Evolutionary conservation across 2,797 vertebrate species (phyloP), one percentile per base, ranked within the genome.

Genomic region (Poecilia gillii): DNA sequence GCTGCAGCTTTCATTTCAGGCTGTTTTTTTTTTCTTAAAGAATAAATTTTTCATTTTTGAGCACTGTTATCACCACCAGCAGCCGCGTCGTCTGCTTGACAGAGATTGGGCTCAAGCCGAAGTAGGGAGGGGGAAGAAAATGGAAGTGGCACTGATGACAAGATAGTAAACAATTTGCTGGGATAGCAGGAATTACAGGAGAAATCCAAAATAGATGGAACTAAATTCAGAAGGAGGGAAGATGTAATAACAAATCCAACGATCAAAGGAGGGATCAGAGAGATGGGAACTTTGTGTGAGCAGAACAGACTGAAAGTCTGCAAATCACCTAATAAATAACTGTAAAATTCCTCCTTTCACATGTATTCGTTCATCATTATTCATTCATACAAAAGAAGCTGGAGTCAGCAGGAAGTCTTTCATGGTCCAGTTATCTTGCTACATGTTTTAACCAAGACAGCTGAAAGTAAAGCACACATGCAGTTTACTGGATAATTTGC

Each of bases 111-210:
- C 70, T 55, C 33, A 39, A 28, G 36, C 33, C 31, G 47, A 74
- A 76, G 66, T 36, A 55, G 79, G 25, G 31, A 1, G 31, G 11
- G 66, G 78, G 33, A n/a, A 2, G 31, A 18, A 36, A 28, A 51
- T 73, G 64, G 78, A 53, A 0, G 57, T 74, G 28, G 73, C 62
- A 59, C 57, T 5, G 72, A 87, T 83, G 73, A 83, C 77, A 75
- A 49, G 83, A 82, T 81, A 74, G 68, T 71, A 11, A 70, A 72
- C 78, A 74, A 82, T 89, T 87, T 86, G 72, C 75, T 51, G 49
- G 55, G 72, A 77, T 55, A 59, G 73, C 53, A 59, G 9, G 2
- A 41, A 85, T 57, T 71, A 72, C 76, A n/a, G 55, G 33, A 70
- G 36, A 68, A 33, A 79, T n/a, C 13, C 31, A 55, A 59, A 62